Percentiles rank a stretch among this genome's conserved stretches.
phyloP scores from a whole-genome alignment of 2,113 vertebrate species.

The Lepidothrix coronata region DNA sequence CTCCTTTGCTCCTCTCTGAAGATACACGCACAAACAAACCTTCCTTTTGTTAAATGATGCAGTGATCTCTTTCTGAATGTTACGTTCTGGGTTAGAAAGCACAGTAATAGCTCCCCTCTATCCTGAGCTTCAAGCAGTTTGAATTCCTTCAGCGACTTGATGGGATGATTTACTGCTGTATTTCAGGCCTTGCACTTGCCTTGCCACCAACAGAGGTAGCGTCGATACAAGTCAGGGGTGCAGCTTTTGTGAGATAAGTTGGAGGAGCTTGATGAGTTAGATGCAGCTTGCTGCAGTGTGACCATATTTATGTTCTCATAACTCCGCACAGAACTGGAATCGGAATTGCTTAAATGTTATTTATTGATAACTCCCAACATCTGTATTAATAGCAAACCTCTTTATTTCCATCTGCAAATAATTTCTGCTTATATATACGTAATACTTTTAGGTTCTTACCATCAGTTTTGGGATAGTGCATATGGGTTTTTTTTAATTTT shows the following conservation, averaged over 20 bases:
- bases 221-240: background rate
- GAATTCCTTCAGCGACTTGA: conserved; percentile 71
- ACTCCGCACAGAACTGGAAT: background rate
- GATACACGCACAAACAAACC: background rate
- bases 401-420: background rate
- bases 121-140: conserved; percentile 53
- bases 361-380: background rate
- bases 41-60: conserved; percentile 44
- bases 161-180: conserved; percentile 66
- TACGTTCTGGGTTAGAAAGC: conserved; percentile 70
- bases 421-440: background rate
- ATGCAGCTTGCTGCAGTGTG: background rate
- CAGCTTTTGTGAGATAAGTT: conserved; percentile 1
- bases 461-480: background rate
- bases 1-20: background rate
- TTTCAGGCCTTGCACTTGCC: conserved; percentile 33
- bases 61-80: conserved; percentile 29
- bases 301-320: background rate
- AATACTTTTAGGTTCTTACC: background rate
- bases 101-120: conserved; percentile 60
- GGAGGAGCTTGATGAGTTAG: background rate
- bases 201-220: background rate
- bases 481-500: conserved; percentile 2
- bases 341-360: background rate
- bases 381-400: background rate